phyloP scores from a whole-genome alignment of 2,113 vertebrate genomes.

The Salvelinus sp. region DNA sequence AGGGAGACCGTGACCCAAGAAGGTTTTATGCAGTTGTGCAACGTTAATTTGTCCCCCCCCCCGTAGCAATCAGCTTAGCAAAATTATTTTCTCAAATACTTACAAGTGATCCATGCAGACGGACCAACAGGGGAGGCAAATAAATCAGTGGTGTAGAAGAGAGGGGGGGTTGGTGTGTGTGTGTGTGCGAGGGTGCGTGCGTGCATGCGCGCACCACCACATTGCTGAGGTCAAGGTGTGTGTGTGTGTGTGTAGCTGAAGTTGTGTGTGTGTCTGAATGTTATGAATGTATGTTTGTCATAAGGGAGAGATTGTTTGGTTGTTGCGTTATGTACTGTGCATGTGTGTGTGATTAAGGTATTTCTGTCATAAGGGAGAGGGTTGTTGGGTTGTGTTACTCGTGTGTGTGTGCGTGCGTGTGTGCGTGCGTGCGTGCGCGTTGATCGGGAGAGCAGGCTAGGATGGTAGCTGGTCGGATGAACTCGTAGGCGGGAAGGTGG shows the following conservation, averaged over 20 bases:
- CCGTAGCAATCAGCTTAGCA: conserved; percentile 66
- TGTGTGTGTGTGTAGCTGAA: background rate
- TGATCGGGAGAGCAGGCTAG: background rate
- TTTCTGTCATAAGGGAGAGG: background rate
- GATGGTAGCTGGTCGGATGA: conserved; percentile 10
- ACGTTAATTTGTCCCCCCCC: conserved; percentile 53
- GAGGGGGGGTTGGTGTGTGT: background rate
- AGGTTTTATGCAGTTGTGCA: conserved; percentile 61
- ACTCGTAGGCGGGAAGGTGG: conserved; percentile 1
- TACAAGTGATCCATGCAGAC: conserved; percentile 58
- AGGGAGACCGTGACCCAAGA: conserved; percentile 62
- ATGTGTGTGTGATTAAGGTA: background rate
- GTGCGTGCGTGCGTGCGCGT: conserved; percentile 5
- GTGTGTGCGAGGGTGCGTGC: no score
- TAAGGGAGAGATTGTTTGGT: background rate
- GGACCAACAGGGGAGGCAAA: conserved; percentile 42
- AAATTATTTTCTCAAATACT: conserved; percentile 65
- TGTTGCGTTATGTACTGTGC: background rate
- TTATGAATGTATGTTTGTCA: background rate
- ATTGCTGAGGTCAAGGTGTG: conserved; percentile 33
- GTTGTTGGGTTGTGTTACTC: conserved; percentile 26
- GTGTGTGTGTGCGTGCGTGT: background rate
- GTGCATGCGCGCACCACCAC: background rate
- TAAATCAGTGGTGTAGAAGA: conserved; percentile 39
- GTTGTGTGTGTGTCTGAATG: background rate